Evolutionary conservation across 2,113 vertebrate genomes (phyloP).

Genomic region (Trichechus manatus): DNA sequence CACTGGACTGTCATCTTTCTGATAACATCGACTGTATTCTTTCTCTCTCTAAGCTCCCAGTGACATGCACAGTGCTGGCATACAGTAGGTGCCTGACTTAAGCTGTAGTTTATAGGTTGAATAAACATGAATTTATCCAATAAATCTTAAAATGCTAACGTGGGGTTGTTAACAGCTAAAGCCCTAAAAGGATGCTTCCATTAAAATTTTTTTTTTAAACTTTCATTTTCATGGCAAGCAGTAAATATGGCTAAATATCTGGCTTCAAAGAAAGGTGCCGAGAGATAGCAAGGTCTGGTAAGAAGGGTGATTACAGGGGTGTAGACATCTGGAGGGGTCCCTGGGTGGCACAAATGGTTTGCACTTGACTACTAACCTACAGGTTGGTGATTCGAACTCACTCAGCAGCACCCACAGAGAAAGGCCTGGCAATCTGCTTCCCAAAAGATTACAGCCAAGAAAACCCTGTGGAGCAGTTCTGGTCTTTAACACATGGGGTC

Average conservation of each 20-base stretch:
- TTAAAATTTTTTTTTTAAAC: not conserved
- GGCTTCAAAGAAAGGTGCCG: not conserved
- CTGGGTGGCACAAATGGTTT: not conserved
- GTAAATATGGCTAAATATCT: not conserved
- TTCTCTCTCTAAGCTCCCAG: not conserved
- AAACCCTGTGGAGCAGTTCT: not conserved
- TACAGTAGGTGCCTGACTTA: not conserved
- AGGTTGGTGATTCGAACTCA: not conserved
- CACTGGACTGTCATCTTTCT: not conserved
- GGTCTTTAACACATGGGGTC: not conserved
- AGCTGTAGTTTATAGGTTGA: not conserved
- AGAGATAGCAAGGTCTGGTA: not conserved
- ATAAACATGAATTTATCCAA: not conserved
- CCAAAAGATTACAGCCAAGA: not conserved
- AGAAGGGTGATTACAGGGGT: not conserved
- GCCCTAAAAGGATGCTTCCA: not conserved
- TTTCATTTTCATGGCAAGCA: not conserved
- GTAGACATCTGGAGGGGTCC: not conserved
- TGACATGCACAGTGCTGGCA: not conserved
- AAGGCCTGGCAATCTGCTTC: not conserved
- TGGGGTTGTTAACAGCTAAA: not conserved
- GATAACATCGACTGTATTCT: not conserved
- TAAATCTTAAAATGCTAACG: slow-evolving; percentile 13
- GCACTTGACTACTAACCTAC: not conserved
- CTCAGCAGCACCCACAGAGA: not conserved